phyloP scores from a whole-genome alignment of 2,888 invertebrate genomes.

The Pardosa pseudoannulata region DNA sequence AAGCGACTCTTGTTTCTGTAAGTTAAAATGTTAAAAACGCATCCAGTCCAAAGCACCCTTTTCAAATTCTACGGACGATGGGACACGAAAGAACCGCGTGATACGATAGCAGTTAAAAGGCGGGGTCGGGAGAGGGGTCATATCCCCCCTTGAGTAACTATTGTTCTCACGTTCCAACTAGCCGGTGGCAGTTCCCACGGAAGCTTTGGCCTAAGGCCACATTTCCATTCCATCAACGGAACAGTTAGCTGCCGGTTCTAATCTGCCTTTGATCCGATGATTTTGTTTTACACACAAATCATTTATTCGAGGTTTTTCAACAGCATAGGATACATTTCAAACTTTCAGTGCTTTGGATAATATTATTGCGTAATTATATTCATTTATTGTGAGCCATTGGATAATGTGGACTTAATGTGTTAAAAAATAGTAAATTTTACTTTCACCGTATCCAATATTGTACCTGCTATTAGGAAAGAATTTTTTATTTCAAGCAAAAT shows the following conservation, averaged over 20 bases:
- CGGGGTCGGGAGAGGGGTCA: slow-evolving; percentile 53
- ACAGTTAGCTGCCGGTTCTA: slow-evolving; percentile 59
- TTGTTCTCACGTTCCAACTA: slow-evolving; percentile 62
- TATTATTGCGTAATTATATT: too few species aligned
- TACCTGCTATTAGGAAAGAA: too few species aligned
- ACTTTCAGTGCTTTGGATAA: too few species aligned
- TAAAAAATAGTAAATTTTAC: too few species aligned
- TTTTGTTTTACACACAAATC: slow-evolving; percentile 20
- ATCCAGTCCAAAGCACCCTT: background rate
- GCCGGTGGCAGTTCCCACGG: slow-evolving; percentile 71
- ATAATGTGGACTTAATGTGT: too few species aligned
- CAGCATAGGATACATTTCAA: background rate
- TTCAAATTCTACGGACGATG: background rate
- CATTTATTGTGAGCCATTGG: too few species aligned
- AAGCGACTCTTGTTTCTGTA: too few species aligned
- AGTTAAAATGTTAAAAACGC: background rate
- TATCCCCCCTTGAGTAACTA: slow-evolving; percentile 43
- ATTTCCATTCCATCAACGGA: slow-evolving; percentile 36
- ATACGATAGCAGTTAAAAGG: slow-evolving; percentile 65
- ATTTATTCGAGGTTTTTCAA: background rate
- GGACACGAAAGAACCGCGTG: slow-evolving; percentile 42
- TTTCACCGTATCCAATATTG: too few species aligned
- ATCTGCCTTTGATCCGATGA: slow-evolving; percentile 33
- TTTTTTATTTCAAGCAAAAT: too few species aligned
- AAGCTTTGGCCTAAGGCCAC: slow-evolving; percentile 47